Percentiles rank a stretch among this genome's conserved stretches.
These are phyloP conservation scores for Zaprionus davidi DNA, from an alignment of 1,140 invertebrate species.

Conservation along the genomic window DNA sequence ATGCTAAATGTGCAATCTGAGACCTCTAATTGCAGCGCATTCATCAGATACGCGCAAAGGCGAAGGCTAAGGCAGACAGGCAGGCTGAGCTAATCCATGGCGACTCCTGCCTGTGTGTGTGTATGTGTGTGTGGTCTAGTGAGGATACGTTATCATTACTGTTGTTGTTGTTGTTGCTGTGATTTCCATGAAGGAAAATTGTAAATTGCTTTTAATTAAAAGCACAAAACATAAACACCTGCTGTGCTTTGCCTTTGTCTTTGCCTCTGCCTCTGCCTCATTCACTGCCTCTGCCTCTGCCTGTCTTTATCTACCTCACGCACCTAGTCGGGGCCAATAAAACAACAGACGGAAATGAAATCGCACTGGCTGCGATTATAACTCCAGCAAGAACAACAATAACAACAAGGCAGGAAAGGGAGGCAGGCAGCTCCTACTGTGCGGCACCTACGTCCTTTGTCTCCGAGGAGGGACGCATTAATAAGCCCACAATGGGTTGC, in stretches of 20 bases:
- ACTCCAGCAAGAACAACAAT: slow-evolving; percentile 1
- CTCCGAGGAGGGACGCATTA: slow-evolving; percentile 21
- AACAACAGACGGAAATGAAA: slow-evolving; percentile 73
- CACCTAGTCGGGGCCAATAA: slow-evolving; percentile 25
- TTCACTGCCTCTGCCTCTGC: background rate
- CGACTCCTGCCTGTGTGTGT: background rate
- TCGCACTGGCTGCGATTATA: slow-evolving; percentile 50
- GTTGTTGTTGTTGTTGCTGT: slow-evolving; percentile 8
- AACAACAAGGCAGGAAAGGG: background rate
- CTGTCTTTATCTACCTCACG: background rate
- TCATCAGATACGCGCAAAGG: slow-evolving; percentile 55
- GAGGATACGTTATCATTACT: background rate
- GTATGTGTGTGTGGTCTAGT: slow-evolving; percentile 4
- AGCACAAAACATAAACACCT: slow-evolving; percentile 83
- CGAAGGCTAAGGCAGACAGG: slow-evolving; percentile 5
- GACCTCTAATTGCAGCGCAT: slow-evolving; percentile 78
- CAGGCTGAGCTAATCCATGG: background rate
- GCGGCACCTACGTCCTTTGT: background rate
- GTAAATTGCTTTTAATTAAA: slow-evolving; percentile 83
- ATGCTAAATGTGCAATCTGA: slow-evolving; percentile 77
- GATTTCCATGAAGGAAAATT: slow-evolving; percentile 74
- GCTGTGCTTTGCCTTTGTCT: slow-evolving; percentile 54
- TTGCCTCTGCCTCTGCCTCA: too few species aligned
- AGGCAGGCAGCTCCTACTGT: background rate
- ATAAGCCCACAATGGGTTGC: slow-evolving; percentile 12